Percentiles rank a stretch among this genome's conserved stretches.
These are phyloP conservation scores for Tachycineta bicolor DNA, from an alignment of 2,113 vertebrate genomes.

Conservation along the genomic window DNA sequence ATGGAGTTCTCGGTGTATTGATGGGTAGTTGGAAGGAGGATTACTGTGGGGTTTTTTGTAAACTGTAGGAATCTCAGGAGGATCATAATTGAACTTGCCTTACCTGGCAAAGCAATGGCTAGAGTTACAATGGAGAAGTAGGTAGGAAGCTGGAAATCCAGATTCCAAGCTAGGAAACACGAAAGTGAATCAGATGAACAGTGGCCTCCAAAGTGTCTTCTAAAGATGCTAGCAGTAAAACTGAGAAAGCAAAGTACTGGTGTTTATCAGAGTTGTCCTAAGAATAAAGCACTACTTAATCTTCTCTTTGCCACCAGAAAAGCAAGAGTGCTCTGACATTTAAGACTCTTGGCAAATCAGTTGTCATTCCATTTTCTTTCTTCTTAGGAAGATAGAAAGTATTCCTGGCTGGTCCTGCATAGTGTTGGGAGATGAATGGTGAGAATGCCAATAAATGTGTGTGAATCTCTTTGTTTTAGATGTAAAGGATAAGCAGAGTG, in stretches of 20 bases:
- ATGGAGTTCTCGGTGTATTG: neutral
- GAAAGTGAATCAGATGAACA: neutral
- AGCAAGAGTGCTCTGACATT: neutral
- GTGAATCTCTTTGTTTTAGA: conserved; percentile 54
- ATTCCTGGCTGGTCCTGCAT: conserved; percentile 20
- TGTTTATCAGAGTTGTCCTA: neutral
- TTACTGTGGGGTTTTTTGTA: neutral
- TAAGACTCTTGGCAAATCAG: neutral
- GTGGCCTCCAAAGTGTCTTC: neutral
- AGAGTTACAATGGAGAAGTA: neutral
- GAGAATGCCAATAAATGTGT: conserved; percentile 43
- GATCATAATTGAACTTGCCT: neutral
- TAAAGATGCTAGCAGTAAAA: neutral
- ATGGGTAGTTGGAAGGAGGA: neutral
- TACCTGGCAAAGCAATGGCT: neutral
- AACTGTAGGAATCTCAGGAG: neutral
- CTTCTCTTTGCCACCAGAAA: neutral
- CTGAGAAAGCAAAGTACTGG: neutral
- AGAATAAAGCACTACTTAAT: neutral
- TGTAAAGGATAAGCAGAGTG: conserved; percentile 66
- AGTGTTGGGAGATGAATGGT: conserved; percentile 4
- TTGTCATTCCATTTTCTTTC: conserved; percentile 18
- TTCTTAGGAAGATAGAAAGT: neutral
- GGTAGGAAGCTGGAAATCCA: neutral
- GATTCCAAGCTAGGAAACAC: neutral